phyloP scores from a whole-genome alignment of 1,140 invertebrate species.

The Apis mellifera region DNA sequence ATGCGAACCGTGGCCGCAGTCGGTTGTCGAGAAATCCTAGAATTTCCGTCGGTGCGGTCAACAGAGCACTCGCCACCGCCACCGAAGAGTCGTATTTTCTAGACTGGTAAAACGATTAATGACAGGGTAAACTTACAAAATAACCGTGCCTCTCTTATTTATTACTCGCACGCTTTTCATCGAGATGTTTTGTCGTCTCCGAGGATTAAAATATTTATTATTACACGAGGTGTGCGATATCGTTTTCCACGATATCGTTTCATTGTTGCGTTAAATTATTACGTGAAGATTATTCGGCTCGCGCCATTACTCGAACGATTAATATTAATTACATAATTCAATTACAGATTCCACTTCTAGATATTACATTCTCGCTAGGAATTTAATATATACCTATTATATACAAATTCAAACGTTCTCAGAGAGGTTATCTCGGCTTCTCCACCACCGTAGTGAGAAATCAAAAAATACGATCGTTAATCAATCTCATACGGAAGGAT shows the following conservation, averaged over 20 bases:
- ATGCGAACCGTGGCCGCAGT: slow-evolving; percentile 39
- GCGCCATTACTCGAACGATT: neutral
- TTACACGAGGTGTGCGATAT: neutral
- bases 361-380: neutral
- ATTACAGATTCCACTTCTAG: neutral
- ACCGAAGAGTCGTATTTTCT: slow-evolving; percentile 2
- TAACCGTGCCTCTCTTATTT: neutral
- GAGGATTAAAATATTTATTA: neutral
- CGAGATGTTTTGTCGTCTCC: no score
- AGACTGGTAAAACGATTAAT: slow-evolving; percentile 21
- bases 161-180: neutral
- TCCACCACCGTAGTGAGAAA: no score
- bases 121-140: slow-evolving; percentile 5
- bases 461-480: neutral
- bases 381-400: no score
- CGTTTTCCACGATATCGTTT: no score
- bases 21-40: slow-evolving; percentile 47
- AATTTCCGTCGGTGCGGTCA: slow-evolving; percentile 20
- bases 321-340: neutral
- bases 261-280: no score
- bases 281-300: neutral
- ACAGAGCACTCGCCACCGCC: neutral
- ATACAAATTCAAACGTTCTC: no score
- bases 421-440: neutral
- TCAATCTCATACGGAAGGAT: neutral